A percentile compares a stretch with the other conserved stretches of the same genome.
phyloP scores from a whole-genome alignment of 1,140 invertebrate species.

The Pantala flavescens region DNA sequence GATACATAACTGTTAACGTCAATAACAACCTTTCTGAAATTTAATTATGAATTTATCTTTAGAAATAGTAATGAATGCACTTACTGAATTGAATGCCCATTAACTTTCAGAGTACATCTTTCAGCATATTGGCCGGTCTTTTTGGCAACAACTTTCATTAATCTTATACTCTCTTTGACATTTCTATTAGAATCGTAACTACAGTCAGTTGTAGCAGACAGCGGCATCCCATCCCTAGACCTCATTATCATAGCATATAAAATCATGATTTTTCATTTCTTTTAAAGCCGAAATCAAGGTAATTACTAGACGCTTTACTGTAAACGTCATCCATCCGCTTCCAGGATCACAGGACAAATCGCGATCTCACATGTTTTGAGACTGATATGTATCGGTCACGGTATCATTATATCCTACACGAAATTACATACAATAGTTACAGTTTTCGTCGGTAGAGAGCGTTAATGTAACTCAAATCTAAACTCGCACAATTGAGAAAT shows the following conservation, averaged over 20 bases:
- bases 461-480: too few relatives aligned
- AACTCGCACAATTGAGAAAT: too few relatives aligned
- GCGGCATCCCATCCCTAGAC: slow-evolving; percentile 32
- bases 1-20: slow-evolving; percentile 15
- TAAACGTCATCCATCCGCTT: too few relatives aligned
- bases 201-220: slow-evolving; percentile 34
- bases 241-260: slow-evolving; percentile 32
- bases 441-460: too few relatives aligned
- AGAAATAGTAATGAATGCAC: slow-evolving; percentile 25
- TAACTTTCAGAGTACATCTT: slow-evolving; percentile 28
- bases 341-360: too few relatives aligned
- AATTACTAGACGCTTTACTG: too few relatives aligned
- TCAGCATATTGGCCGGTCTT: slow-evolving; percentile 30
- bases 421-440: too few relatives aligned
- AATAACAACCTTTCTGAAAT: background rate
- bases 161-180: slow-evolving; percentile 31
- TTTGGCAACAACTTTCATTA: slow-evolving; percentile 33
- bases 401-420: too few relatives aligned
- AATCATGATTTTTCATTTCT: slow-evolving; percentile 27
- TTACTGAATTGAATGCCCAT: slow-evolving; percentile 30
- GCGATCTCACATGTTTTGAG: too few relatives aligned
- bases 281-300: too few relatives aligned
- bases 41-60: too few relatives aligned
- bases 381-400: too few relatives aligned
- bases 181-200: slow-evolving; percentile 28